Percentiles rank a stretch among this genome's conserved stretches.
Conservation (phyloP, 2,888 invertebrate species). For the Allophyes oxyacanthae region DNA sequence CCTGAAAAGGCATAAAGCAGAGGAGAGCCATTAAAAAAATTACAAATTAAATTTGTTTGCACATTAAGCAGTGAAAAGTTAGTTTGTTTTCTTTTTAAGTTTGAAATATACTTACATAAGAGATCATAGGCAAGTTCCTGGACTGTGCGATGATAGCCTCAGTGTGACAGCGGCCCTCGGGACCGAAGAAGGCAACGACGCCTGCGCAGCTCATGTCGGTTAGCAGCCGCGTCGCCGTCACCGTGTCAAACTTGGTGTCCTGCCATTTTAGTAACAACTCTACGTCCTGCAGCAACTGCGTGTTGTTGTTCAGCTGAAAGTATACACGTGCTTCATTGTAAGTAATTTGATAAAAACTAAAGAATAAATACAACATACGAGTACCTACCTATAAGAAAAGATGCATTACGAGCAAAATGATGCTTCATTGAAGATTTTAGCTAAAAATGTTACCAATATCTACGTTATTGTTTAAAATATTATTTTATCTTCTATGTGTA, state of each 20-base stretch:
- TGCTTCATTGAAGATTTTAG: too few relatives aligned
- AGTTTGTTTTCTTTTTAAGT: too few relatives aligned
- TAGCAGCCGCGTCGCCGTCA: constrained; percentile 94
- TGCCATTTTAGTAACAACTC: constrained; percentile 93
- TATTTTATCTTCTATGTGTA: too few relatives aligned
- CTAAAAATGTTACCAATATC: too few relatives aligned
- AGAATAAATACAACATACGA: too few relatives aligned
- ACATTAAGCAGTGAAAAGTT: too few relatives aligned
- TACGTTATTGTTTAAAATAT: too few relatives aligned
- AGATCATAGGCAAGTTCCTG: constrained; percentile 98
- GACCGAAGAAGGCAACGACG: constrained; percentile 98
- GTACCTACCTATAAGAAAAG: too few relatives aligned
- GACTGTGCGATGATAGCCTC: constrained; percentile 98
- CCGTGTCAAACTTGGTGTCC: constrained; percentile 96
- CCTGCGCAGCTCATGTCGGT: constrained; percentile 97
- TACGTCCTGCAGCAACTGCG: constrained; percentile 92
- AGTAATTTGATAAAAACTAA: background rate
- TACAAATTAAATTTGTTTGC: too few relatives aligned
- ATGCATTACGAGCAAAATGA: too few relatives aligned
- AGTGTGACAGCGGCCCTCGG: constrained; percentile 97
- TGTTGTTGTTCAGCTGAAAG: constrained; percentile 92
- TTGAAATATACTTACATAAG: constrained; percentile 95
- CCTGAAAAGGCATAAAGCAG: too few relatives aligned
- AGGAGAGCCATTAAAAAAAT: too few relatives aligned
- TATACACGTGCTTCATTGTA: background rate